phyloP scores from a whole-genome alignment of 2,888 invertebrate genomes.

The Diaperis boleti region DNA sequence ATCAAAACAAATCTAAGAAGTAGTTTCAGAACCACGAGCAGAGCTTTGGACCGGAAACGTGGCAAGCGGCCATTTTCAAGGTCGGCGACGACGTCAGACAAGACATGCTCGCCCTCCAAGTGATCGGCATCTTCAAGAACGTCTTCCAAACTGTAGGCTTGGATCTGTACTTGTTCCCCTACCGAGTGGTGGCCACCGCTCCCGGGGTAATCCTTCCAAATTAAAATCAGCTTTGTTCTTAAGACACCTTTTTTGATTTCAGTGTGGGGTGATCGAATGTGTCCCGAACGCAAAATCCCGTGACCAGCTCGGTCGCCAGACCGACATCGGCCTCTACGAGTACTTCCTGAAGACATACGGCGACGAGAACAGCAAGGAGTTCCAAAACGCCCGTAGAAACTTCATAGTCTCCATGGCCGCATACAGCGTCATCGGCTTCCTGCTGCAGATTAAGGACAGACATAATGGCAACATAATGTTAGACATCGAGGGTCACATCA shows the following conservation, averaged over 20 bases:
- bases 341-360: constrained; percentile 95
- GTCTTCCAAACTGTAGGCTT: constrained; percentile 94
- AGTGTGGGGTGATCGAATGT: constrained; percentile 99
- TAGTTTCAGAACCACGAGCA: constrained; percentile 42
- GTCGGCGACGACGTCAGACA: constrained; percentile 98
- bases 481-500: constrained; percentile 96
- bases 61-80: constrained; percentile 99
- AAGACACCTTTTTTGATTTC: no score
- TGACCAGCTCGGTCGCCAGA: constrained; percentile 97
- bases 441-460: constrained; percentile 98
- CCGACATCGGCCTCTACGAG: constrained; percentile 96
- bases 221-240: no score
- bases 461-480: constrained; percentile 99
- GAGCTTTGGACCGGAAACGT: constrained; percentile 76
- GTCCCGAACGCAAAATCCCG: constrained; percentile 99
- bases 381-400: constrained; percentile 93
- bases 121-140: constrained; percentile 97
- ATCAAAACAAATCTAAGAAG: no score
- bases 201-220: constrained; percentile 81
- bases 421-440: constrained; percentile 96
- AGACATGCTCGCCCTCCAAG: constrained; percentile 98
- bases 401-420: constrained; percentile 99
- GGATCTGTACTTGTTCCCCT: constrained; percentile 95
- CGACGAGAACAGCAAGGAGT: constrained; percentile 93
- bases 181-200: constrained; percentile 95